These are phyloP conservation scores for Neolamprologus devosi DNA, from an alignment of 2,113 vertebrate genomes.

Conservation along the genomic window DNA sequence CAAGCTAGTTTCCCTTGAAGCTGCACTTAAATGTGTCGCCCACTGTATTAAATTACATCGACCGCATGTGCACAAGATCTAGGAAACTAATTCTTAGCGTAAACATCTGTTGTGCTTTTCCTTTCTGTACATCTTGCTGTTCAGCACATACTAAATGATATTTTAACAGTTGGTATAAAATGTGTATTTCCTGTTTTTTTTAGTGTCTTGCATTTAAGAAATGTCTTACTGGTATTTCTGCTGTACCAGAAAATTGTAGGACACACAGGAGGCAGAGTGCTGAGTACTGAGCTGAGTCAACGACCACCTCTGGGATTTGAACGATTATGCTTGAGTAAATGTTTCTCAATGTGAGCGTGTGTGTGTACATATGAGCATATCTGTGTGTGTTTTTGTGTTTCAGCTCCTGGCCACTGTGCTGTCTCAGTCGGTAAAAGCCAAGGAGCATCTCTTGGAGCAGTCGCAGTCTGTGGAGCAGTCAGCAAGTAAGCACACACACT, in stretches of 20 bases:
- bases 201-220: neutral
- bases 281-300: slow-evolving; percentile 15
- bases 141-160: neutral
- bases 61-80: neutral
- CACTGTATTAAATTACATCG: neutral
- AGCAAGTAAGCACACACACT: slow-evolving; percentile 64
- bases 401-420: slow-evolving; percentile 93
- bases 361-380: neutral
- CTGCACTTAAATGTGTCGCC: neutral
- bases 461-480: slow-evolving; percentile 83
- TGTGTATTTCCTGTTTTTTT: neutral
- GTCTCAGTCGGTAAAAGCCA: slow-evolving; percentile 88
- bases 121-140: neutral
- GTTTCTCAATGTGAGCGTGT: neutral
- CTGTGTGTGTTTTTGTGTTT: slow-evolving; percentile 15
- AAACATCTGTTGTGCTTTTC: neutral
- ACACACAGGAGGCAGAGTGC: neutral
- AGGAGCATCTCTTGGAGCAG: slow-evolving; percentile 82
- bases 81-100: neutral
- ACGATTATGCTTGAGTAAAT: slow-evolving; percentile 18
- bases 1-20: neutral
- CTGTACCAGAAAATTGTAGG: neutral
- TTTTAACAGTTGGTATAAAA: neutral
- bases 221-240: neutral
- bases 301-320: neutral